Evolutionary conservation across 2,113 vertebrate genomes (phyloP), one percentile per base, ranked within the genome.

Genomic region (Misgurnus anguillicaudatus): DNA sequence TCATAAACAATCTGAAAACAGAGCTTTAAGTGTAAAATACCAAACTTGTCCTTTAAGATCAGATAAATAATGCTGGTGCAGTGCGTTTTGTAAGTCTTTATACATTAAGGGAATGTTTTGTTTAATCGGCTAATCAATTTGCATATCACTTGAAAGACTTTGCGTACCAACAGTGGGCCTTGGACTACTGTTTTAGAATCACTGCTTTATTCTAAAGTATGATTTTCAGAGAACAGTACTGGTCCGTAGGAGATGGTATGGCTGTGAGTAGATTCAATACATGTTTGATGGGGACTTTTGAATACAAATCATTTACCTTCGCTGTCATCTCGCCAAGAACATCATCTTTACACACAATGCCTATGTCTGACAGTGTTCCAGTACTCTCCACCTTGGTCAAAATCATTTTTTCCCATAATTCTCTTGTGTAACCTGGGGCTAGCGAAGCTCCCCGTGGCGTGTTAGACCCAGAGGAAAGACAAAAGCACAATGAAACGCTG

Each of bases 401-500:
- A 77, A 80, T 65, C 19, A 55, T 63, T 77, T 51, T 80, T 94
- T 94, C 93, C 92, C 94, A 94, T 94, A 95, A 95, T 95, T 94
- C 94, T 92, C 91, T 69, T 92, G 91, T 93, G 90, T 90, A 94
- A 93, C 90, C 92, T 86, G 89, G 89, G 85, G 90, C 94, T 94
- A 92, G 92, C 91, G 93, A 93, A 93, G 91, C 91, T 92, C 94
- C 79, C 94, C 38, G 93, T 94, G 95, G 95, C 86, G 95, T 89
- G 94, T 91, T 93, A 92, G 89, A 87, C 90, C 91, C 89, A 82
- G 85, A 84, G 87, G 87, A 94, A 94, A 95, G 94, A 95, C 94
- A 95, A 96, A 95, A 92, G 92, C 94, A 95, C 94, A 96, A 94
- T 95, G 94, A 92, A 92, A 92, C 93, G 85, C 92, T 93, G 94